A percentile compares a stretch with the other conserved stretches of the same genome.
Evolutionary conservation across 2,888 invertebrate genomes (phyloP).

Genomic region (Polyommatus iphigenia): DNA sequence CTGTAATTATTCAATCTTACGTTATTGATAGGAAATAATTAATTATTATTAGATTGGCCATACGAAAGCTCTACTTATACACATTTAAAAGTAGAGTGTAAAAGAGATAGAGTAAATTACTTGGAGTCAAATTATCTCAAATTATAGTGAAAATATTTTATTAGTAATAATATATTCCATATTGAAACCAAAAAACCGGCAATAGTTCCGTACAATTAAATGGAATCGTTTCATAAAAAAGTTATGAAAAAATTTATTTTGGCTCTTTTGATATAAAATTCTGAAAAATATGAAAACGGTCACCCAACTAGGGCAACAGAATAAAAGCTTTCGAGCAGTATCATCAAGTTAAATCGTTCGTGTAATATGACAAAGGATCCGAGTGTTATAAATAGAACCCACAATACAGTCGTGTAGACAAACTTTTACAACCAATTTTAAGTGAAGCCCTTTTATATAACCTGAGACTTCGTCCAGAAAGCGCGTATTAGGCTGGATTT

Average conservation of each 20-base stretch:
- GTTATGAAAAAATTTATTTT: not conserved
- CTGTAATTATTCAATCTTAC: no score
- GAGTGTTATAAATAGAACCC: not conserved
- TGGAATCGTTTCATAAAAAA: not conserved
- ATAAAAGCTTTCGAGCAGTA: slow-evolving; percentile 10
- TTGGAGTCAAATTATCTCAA: no score
- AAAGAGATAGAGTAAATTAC: no score
- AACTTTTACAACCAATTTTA: not conserved
- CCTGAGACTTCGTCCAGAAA: no score
- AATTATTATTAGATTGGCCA: no score
- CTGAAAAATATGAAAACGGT: slow-evolving; percentile 6
- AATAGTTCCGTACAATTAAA: not conserved
- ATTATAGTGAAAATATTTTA: no score
- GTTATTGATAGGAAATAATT: no score
- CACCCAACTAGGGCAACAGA: not conserved
- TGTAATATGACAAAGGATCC: slow-evolving; percentile 1
- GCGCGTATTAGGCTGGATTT: no score
- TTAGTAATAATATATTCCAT: no score
- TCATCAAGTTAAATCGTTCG: slow-evolving; percentile 3
- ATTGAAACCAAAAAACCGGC: no score
- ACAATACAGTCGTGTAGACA: not conserved
- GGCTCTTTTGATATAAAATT: not conserved
- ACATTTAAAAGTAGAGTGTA: no score
- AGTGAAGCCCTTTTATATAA: not conserved
- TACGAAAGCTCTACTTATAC: no score